A percentile compares a stretch with the other conserved stretches of the same genome.
phyloP scores from a whole-genome alignment of 2,888 invertebrate genomes.

The Aquatica leii region DNA sequence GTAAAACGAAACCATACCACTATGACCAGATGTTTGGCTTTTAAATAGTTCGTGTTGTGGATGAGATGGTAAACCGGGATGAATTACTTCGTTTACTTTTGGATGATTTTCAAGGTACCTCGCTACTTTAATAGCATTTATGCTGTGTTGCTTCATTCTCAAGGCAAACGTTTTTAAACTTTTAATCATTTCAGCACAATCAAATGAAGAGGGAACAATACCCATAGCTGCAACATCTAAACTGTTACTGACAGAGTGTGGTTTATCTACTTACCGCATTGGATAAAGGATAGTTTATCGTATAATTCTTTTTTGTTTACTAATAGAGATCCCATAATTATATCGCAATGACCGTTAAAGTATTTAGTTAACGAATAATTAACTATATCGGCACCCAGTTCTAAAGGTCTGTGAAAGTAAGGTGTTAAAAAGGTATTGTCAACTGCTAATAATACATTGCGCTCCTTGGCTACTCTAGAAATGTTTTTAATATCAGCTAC shows the following conservation, averaged over 20 bases:
- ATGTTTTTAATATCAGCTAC: slow-evolving; percentile 80
- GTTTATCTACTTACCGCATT: slow-evolving; percentile 63
- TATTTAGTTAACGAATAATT: slow-evolving; percentile 49
- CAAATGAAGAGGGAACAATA: slow-evolving; percentile 77
- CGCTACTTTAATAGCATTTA: slow-evolving; percentile 67
- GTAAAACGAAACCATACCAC: slow-evolving; percentile 89
- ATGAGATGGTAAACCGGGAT: slow-evolving; percentile 77
- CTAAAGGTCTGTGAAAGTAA: slow-evolving; percentile 46
- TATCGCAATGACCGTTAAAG: slow-evolving; percentile 49
- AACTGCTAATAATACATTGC: slow-evolving; percentile 40
- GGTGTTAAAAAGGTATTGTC: slow-evolving; percentile 46
- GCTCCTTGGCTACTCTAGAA: slow-evolving; percentile 65
- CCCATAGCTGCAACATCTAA: slow-evolving; percentile 54
- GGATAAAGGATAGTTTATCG: slow-evolving; percentile 65
- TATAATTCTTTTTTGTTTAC: slow-evolving; percentile 52
- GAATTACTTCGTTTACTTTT: slow-evolving; percentile 65
- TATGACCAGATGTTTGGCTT: slow-evolving; percentile 76
- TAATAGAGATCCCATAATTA: slow-evolving; percentile 44
- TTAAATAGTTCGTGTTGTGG: no score
- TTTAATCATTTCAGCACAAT: slow-evolving; percentile 70
- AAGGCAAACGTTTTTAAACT: slow-evolving; percentile 91
- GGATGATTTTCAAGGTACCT: no score
- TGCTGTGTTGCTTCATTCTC: slow-evolving; percentile 88
- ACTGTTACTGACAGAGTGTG: no score
- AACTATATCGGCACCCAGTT: slow-evolving; percentile 47